Evolutionary conservation across 2,797 vertebrate genomes (phyloP), one percentile per base, ranked within the genome.

Genomic region (Phoxinus dragarum): DNA sequence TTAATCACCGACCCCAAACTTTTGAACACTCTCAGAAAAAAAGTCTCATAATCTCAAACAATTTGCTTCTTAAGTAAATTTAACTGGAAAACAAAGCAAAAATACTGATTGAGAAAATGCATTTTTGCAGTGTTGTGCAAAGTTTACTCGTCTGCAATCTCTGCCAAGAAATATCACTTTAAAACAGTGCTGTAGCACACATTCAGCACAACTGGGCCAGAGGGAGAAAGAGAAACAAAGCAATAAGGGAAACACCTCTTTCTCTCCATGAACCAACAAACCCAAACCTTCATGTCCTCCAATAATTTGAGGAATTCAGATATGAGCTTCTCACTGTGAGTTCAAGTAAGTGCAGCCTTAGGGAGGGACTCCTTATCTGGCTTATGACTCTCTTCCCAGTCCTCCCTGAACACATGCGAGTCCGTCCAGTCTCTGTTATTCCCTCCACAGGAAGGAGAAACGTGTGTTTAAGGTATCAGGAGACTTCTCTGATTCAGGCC

Each of bases 81-180:
- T 42, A 42, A 72, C 27, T 44, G 38, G 38, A 61, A 77, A 78
- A 78, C 56, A 78, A 40, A 76, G 54, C 38, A 78, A 31, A 78
- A 42, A 47, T 47, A 64, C n/a, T n/a, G 69, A 36, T 47, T 19
- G 27, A 40, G 14, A 71, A 40, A 81, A 42, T 44, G 5, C 42
- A 44, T 73, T 66, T 82, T 82, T 73, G 54, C 69, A 72, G 10
- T 44, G 23, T 8, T 52, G 21, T 67, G 47, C 75, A 80, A 81
- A 69, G 80, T 88, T 89, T 72, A 44, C 84, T 79, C 40, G 72
- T 59, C 78, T 87, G 84, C 86, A 90, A 86, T 86, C 86, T 86
- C 81, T 88, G 81, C 86, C 80, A 66, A 83, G 72, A 91, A 87
- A 90, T 86, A 88, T 87, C 76, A 86, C 86, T 81, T 86, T 82